phyloP scores from a whole-genome alignment of 2,888 invertebrate genomes.

The Timema podura region DNA sequence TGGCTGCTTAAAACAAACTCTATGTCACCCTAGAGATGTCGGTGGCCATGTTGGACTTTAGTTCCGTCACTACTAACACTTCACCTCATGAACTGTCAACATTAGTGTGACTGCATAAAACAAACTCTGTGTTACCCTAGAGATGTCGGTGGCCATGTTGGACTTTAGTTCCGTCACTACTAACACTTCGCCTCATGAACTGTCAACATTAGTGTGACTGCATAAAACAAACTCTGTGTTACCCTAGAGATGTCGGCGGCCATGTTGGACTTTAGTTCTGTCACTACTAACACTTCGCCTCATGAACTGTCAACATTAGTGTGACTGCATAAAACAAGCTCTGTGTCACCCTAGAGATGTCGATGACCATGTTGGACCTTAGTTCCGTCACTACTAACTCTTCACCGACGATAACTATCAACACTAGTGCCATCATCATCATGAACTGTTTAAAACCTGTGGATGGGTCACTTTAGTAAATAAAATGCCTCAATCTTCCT shows the following conservation, averaged over 20 bases:
- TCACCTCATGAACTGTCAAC: no score
- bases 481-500: no score
- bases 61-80: no score
- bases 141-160: conserved; percentile 52
- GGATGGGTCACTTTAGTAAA: no score
- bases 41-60: conserved; percentile 45
- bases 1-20: conserved; percentile 40
- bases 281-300: conserved; percentile 58
- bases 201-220: conserved; percentile 62
- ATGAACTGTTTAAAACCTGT: no score
- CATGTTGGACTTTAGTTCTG: conserved; percentile 63
- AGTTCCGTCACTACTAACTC: conserved; percentile 62
- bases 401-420: conserved; percentile 62
- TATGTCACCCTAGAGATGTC: conserved; percentile 62
- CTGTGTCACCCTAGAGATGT: conserved; percentile 60
- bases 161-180: conserved; percentile 64
- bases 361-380: conserved; percentile 57
- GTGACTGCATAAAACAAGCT: conserved; percentile 40
- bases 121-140: conserved; percentile 34
- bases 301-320: conserved; percentile 67
- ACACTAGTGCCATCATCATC: conserved; percentile 48
- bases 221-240: conserved; percentile 19
- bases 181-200: conserved; percentile 61
- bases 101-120: conserved; percentile 22
- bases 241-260: conserved; percentile 51